These are phyloP conservation scores for Panurus biarmicus DNA, from an alignment of 2,113 vertebrate genomes.

Conservation along the genomic window DNA sequence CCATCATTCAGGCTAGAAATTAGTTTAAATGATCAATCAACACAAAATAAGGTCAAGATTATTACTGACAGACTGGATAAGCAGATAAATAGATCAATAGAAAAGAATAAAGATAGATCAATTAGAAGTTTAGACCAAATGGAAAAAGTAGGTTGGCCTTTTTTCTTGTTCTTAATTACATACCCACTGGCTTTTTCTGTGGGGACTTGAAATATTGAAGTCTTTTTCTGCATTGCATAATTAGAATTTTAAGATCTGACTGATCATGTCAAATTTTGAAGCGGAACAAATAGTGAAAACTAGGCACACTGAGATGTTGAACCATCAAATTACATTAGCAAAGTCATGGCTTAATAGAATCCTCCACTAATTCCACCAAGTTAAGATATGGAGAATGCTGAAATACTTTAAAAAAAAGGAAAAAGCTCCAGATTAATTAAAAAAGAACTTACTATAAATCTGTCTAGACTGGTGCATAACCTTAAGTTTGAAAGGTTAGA, in stretches of 20 bases:
- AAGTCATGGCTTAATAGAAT: slow-evolving; percentile 7
- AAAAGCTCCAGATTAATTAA: not conserved
- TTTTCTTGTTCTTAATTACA: slow-evolving; percentile 24
- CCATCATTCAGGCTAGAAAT: not conserved
- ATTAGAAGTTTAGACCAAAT: not conserved
- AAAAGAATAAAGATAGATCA: slow-evolving; percentile 29
- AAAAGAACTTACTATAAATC: not conserved
- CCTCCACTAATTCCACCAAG: not conserved
- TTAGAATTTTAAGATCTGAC: slow-evolving; percentile 22
- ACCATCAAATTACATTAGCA: slow-evolving; percentile 25
- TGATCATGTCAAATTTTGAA: slow-evolving; percentile 41
- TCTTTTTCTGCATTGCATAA: slow-evolving; percentile 23
- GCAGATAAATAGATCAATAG: slow-evolving; percentile 46
- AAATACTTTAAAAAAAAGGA: not conserved
- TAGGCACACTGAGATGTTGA: not conserved
- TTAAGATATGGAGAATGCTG: not conserved
- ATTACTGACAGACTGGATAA: slow-evolving; percentile 23
- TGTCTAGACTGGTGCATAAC: not conserved
- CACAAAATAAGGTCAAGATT: slow-evolving; percentile 36
- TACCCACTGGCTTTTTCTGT: slow-evolving; percentile 8
- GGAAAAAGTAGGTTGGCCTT: slow-evolving; percentile 10
- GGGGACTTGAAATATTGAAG: not conserved
- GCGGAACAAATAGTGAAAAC: slow-evolving; percentile 46
- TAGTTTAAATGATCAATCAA: slow-evolving; percentile 34
- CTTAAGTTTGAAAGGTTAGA: not conserved